A percentile compares a stretch with the other conserved stretches of the same genome.
phyloP scores from a whole-genome alignment of 2,797 vertebrate genomes.

The Gymnopithys bicolor region DNA sequence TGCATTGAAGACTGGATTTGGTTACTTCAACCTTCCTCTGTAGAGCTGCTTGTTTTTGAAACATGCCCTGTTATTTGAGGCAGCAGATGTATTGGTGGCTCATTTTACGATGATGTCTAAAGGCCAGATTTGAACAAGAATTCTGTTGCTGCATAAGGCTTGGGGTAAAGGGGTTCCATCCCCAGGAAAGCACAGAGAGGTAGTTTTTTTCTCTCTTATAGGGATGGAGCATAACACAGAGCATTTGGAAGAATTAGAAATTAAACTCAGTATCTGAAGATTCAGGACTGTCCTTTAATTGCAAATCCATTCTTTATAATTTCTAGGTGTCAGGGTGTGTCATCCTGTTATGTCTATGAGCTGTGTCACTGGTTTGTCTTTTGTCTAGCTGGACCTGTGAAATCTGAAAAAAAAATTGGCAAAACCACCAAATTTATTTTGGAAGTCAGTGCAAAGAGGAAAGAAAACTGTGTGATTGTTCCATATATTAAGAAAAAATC shows the following conservation, averaged over 20 bases:
- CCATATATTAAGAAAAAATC: background rate
- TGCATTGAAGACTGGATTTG: background rate
- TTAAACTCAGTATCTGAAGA: background rate
- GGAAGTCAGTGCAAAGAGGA: background rate
- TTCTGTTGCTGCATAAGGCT: background rate
- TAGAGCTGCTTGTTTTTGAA: background rate
- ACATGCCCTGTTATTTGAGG: background rate
- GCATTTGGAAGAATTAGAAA: background rate
- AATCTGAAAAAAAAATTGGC: background rate
- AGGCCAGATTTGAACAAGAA: background rate
- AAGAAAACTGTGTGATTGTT: background rate
- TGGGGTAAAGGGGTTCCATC: background rate
- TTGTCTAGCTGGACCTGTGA: background rate
- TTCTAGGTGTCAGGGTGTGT: background rate
- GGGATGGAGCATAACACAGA: background rate
- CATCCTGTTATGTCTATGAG: background rate
- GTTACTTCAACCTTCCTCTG: background rate
- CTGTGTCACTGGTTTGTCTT: background rate
- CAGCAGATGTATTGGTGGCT: background rate
- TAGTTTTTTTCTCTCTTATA: background rate
- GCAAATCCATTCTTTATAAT: background rate
- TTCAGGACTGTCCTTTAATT: background rate
- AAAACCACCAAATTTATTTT: background rate
- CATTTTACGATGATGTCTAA: background rate
- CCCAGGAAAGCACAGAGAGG: background rate